Evolutionary conservation across 2,797 vertebrate species (phyloP).

Genomic region (Sebastes ruberrimus): DNA sequence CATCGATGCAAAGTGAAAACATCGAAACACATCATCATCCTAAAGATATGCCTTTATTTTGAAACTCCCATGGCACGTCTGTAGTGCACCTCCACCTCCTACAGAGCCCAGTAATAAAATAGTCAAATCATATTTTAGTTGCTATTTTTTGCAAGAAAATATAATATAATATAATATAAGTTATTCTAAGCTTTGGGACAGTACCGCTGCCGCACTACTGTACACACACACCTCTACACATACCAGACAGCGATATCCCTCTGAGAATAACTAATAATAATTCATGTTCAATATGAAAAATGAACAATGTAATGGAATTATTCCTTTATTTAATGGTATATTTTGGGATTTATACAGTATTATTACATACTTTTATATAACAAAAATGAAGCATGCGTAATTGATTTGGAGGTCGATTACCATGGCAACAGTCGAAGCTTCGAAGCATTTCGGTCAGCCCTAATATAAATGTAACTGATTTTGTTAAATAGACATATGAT

Average conservation of each 20-base stretch:
- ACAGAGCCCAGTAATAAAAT: background rate
- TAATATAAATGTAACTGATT: background rate
- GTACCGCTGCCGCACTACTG: background rate
- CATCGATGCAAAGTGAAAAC: too few relatives aligned
- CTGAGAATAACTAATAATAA: background rate
- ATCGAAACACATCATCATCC: too few relatives aligned
- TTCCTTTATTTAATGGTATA: background rate
- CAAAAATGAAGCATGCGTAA: background rate
- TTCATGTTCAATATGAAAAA: background rate
- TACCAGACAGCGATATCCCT: background rate
- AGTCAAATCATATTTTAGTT: background rate
- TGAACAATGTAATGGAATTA: fast-evolving
- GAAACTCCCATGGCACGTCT: background rate
- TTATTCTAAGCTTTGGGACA: background rate
- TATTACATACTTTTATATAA: background rate
- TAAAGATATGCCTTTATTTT: too few relatives aligned
- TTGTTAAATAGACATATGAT: background rate
- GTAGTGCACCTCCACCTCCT: background rate
- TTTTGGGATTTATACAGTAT: background rate
- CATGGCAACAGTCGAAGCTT: background rate
- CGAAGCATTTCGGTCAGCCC: background rate
- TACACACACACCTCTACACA: background rate
- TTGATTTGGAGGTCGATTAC: background rate
- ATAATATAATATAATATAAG: too few relatives aligned
- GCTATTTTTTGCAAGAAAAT: too few relatives aligned